Conservation (phyloP, 1,140 invertebrate genomes). For the Drosophila virilis region DNA sequence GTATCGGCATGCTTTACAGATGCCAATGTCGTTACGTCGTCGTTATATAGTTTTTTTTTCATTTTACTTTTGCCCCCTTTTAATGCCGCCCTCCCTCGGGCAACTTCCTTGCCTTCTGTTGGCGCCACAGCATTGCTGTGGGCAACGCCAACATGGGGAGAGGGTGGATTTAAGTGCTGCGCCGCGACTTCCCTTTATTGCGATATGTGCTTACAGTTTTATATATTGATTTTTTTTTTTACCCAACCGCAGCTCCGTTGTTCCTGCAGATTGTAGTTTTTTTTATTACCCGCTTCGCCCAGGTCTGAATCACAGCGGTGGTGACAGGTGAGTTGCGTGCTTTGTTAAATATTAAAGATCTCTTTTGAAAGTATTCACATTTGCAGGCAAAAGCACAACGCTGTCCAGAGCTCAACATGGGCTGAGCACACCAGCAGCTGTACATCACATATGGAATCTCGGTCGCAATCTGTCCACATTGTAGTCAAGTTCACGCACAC, state of each 20-base stretch:
- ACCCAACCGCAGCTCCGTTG: slow-evolving; percentile 11
- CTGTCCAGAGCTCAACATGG: slow-evolving; percentile 5
- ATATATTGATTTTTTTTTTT: slow-evolving; percentile 46
- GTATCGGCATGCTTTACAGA: slow-evolving; percentile 43
- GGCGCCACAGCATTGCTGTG: slow-evolving; percentile 35
- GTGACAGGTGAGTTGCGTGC: slow-evolving; percentile 30
- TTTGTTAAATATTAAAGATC: slow-evolving; percentile 6
- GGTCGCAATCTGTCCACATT: neutral
- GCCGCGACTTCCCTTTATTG: slow-evolving; percentile 19
- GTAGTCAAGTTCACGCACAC: slow-evolving; percentile 2
- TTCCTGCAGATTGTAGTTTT: slow-evolving; percentile 23
- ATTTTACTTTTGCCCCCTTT: neutral
- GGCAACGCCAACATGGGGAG: slow-evolving; percentile 37
- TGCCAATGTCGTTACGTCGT: slow-evolving; percentile 77
- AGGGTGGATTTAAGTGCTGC: slow-evolving; percentile 38
- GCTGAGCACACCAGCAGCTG: slow-evolving; percentile 4
- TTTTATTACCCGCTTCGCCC: slow-evolving; percentile 9
- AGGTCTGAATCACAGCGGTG: slow-evolving; percentile 10
- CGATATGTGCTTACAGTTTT: slow-evolving; percentile 21
- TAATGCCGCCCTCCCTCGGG: neutral
- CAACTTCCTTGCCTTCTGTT: slow-evolving; percentile 18
- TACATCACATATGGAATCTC: neutral
- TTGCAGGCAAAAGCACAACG: slow-evolving; percentile 15
- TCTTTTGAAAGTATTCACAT: neutral
- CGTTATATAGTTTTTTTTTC: slow-evolving; percentile 24